Percentiles rank a stretch among this genome's conserved stretches.
These are phyloP conservation scores for Oreocharis arfaki DNA, from an alignment of 2,113 vertebrate genomes.

Conservation along the genomic window DNA sequence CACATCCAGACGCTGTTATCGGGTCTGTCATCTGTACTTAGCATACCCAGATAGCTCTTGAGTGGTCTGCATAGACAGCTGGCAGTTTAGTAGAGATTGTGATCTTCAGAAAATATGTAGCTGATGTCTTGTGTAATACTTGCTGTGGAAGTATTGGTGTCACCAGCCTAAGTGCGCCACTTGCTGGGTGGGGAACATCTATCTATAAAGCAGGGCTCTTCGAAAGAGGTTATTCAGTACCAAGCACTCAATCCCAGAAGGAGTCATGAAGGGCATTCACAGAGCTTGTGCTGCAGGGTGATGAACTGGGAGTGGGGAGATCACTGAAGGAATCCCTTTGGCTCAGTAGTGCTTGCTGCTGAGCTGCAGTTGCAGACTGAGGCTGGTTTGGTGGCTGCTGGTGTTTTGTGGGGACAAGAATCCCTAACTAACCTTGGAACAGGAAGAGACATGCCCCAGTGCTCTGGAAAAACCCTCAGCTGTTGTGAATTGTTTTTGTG, in stretches of 20 bases:
- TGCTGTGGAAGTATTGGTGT: background rate
- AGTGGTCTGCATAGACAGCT: constrained; percentile 19
- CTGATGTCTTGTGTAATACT: background rate
- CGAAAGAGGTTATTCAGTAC: background rate
- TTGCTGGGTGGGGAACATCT: background rate
- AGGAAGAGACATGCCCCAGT: background rate
- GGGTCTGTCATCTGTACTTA: background rate
- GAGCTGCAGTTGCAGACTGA: background rate
- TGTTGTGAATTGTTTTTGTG: background rate
- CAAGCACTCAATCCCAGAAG: background rate
- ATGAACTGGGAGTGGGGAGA: background rate
- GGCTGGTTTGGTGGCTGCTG: background rate
- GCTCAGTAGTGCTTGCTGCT: background rate
- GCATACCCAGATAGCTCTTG: constrained; percentile 13
- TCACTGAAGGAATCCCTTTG: background rate
- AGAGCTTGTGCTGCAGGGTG: background rate
- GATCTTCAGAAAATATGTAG: constrained; percentile 13
- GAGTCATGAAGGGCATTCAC: background rate
- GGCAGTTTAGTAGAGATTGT: background rate
- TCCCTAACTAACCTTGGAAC: background rate
- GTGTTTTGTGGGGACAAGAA: background rate
- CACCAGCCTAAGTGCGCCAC: background rate
- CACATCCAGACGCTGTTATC: background rate
- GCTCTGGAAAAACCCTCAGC: background rate
- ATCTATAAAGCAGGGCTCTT: background rate